Base-by-base conservation (phyloP, 2,113 vertebrate genomes). In the Gavia stellata region DNA sequence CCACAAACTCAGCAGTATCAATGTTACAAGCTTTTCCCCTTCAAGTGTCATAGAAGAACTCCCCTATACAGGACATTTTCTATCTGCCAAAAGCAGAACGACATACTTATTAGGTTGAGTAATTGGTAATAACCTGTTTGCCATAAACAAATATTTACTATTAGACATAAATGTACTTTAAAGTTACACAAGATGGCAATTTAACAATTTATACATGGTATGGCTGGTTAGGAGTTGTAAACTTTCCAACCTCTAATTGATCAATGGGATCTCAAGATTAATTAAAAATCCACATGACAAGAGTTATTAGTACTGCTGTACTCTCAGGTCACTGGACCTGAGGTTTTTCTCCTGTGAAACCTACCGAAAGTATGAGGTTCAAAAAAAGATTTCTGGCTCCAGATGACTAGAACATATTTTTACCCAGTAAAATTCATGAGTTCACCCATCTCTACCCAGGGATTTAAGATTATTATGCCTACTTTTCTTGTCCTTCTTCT, bases 401-500 rank as follows among this genome's bases (percentile, higher is more conserved):
- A 12, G 58, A 31, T 52, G 8, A 81, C 28, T 28, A 40, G n/a
- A 61, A 73, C 2, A 36, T 4, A 6, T 61, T 77, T 88, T 85
- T 47, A 45, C 28, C 8, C 24, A 44, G 7, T 40, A 80, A 56
- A 23, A 59, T 24, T 45, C 17, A 38, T 25, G 36, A 87, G 21
- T 40, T 79, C 42, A 63, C 12, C 7, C 8, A 44, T 52, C 23
- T 10, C 29, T n/a, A 28, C 13, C 33, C 36, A 71, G 11, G 6
- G 10, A 70, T 71, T 86, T 49, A 63, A 86, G 15, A 45, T 61
- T 36, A 49, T 21, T 56, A 66, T 11, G 88, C 98, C 81, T 98
- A 99, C 99, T 99, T 99, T 99, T 99, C 97, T 98, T 99, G 92
- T 99, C 99, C 89, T 99, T 99, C 97, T 99, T 99, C 63, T 99